phyloP scores from a whole-genome alignment of 2,888 invertebrate genomes.

The Campopleginae sp. region DNA sequence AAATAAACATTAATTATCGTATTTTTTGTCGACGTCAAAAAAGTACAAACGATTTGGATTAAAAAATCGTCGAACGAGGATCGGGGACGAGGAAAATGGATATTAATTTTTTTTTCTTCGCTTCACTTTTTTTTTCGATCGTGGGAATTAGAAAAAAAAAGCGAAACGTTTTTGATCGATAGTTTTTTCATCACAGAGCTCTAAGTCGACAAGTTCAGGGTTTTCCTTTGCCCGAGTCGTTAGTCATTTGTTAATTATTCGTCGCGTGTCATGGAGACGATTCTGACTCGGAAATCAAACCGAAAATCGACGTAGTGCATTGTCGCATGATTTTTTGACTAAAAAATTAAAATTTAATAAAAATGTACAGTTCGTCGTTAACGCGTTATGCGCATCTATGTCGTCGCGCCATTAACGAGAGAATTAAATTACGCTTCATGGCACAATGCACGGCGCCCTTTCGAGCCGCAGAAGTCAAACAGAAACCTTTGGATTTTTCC shows the following conservation, averaged over 20 bases:
- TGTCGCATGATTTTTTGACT: not conserved
- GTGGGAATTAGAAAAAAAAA: not conserved
- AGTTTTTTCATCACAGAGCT: not conserved
- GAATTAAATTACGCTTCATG: conserved; percentile 27
- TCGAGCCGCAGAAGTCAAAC: conserved; percentile 54
- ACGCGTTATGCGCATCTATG: conserved; percentile 1
- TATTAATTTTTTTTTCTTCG: no score
- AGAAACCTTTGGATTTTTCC: conserved; percentile 67
- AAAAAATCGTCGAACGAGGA: no score
- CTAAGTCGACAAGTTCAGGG: not conserved
- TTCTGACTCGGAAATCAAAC: not conserved
- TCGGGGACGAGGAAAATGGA: no score
- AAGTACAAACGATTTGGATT: no score
- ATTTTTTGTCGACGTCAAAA: not conserved
- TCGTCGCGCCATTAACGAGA: not conserved
- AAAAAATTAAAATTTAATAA: conserved; percentile 8
- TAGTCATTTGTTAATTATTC: conserved; percentile 16
- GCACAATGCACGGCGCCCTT: conserved; percentile 61
- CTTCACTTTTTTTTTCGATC: not conserved
- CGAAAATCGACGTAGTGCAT: not conserved
- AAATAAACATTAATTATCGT: conserved; percentile 42
- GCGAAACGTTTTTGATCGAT: not conserved
- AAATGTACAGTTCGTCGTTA: conserved; percentile 55
- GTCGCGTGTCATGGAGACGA: not conserved
- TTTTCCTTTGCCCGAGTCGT: not conserved